Conservation (phyloP, 2,888 invertebrate genomes). For the Amiota mariae region DNA sequence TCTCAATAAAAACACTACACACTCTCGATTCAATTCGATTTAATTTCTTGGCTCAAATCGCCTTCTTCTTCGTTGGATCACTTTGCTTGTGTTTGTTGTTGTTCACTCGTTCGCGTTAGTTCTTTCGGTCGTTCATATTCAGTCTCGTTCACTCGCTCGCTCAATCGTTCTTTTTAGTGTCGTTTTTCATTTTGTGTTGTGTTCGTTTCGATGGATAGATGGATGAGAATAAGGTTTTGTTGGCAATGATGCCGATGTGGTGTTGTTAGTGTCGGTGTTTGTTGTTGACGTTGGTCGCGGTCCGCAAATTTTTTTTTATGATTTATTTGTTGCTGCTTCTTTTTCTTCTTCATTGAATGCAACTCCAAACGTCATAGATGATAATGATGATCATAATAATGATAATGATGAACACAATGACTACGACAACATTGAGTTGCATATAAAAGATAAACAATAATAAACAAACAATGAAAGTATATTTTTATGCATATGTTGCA, state of each 20-base stretch:
- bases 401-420: too few relatives aligned
- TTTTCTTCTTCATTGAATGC: conserved; percentile 1
- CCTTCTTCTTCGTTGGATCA: background rate
- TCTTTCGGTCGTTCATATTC: conserved; percentile 1
- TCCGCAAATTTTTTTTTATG: conserved; percentile 57
- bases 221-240: background rate
- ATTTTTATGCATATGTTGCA: too few relatives aligned
- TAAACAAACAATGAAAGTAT: too few relatives aligned
- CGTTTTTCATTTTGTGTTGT: background rate
- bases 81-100: background rate
- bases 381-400: too few relatives aligned
- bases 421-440: background rate
- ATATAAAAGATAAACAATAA: background rate
- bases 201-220: background rate
- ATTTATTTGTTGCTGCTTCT: conserved; percentile 5
- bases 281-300: conserved; percentile 66
- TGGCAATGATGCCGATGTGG: conserved; percentile 29
- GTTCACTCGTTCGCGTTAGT: background rate
- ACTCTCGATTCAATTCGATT: too few relatives aligned
- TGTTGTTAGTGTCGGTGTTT: conserved; percentile 61
- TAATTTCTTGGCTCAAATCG: too few relatives aligned
- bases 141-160: background rate
- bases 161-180: conserved; percentile 12
- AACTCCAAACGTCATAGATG: too few relatives aligned
- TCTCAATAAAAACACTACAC: too few relatives aligned